Conservation (phyloP, 2,797 vertebrate genomes). For the Betta splendens region DNA sequence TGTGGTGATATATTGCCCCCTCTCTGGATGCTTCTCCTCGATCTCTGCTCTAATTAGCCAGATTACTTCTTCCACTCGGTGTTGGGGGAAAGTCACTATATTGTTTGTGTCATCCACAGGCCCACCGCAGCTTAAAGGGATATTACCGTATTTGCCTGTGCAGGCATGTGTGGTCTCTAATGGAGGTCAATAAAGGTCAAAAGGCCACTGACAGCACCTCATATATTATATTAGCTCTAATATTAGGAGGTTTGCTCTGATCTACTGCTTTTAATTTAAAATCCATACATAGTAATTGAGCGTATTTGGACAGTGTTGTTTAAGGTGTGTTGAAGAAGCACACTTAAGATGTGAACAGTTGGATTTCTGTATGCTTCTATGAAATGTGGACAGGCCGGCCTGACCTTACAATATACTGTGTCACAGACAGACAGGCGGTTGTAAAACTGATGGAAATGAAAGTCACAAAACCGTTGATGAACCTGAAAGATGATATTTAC, state of each 20-base stretch:
- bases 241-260: slow-evolving; percentile 1
- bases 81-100: slow-evolving; percentile 51
- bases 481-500: too few species aligned
- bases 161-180: slow-evolving; percentile 25
- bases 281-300: too few species aligned
- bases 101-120: slow-evolving; percentile 57
- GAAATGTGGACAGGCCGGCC: too few species aligned
- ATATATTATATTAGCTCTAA: slow-evolving; percentile 32
- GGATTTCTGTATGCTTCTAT: too few species aligned
- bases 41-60: slow-evolving; percentile 67
- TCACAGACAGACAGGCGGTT: too few species aligned
- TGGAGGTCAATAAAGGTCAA: slow-evolving; percentile 35
- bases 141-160: slow-evolving; percentile 4
- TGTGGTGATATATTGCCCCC: slow-evolving; percentile 60
- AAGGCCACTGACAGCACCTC: slow-evolving; percentile 4
- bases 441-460: too few species aligned
- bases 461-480: too few species aligned
- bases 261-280: neutral
- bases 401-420: too few species aligned
- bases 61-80: slow-evolving; percentile 54
- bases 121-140: slow-evolving; percentile 35
- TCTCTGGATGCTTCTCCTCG: slow-evolving; percentile 43
- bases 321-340: too few species aligned
- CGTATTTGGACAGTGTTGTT: too few species aligned
- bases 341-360: too few species aligned